Conservation (phyloP, 2,797 vertebrate species). For the Macropodus opercularis region DNA sequence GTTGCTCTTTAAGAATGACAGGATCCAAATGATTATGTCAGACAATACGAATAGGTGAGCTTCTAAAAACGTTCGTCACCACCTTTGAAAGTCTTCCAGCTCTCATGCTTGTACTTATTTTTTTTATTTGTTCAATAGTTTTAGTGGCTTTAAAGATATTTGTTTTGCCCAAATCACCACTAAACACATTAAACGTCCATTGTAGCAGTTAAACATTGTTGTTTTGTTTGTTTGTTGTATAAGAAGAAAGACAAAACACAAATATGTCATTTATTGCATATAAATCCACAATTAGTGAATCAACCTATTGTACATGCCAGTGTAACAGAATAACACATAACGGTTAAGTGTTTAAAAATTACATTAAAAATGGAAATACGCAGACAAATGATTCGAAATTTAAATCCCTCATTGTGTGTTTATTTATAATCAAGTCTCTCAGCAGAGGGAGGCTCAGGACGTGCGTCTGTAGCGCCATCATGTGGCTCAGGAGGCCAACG, state of each 20-base stretch:
- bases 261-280: slow-evolving; percentile 26
- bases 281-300: slow-evolving; percentile 24
- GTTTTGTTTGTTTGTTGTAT: slow-evolving; percentile 21
- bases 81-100: slow-evolving; percentile 35
- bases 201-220: slow-evolving; percentile 17
- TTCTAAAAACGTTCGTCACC: slow-evolving; percentile 39
- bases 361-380: slow-evolving; percentile 23
- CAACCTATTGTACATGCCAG: slow-evolving; percentile 13
- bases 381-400: slow-evolving; percentile 21
- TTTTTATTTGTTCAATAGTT: slow-evolving; percentile 13
- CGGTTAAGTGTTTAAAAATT: slow-evolving; percentile 19
- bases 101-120: slow-evolving; percentile 17
- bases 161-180: slow-evolving; percentile 27
- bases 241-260: slow-evolving; percentile 26
- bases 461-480: slow-evolving; percentile 81
- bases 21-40: slow-evolving; percentile 61
- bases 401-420: slow-evolving; percentile 37
- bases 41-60: slow-evolving; percentile 47
- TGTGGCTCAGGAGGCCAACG: slow-evolving; percentile 65
- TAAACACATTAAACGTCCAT: slow-evolving; percentile 17
- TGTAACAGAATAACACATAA: slow-evolving; percentile 4
- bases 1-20: slow-evolving; percentile 68
- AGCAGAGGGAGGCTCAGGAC: slow-evolving; percentile 26
- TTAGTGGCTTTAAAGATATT: slow-evolving; percentile 9
- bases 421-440: slow-evolving; percentile 32